Conservation (phyloP, 1,140 invertebrate species). For the Ostrea denselamellosa region DNA sequence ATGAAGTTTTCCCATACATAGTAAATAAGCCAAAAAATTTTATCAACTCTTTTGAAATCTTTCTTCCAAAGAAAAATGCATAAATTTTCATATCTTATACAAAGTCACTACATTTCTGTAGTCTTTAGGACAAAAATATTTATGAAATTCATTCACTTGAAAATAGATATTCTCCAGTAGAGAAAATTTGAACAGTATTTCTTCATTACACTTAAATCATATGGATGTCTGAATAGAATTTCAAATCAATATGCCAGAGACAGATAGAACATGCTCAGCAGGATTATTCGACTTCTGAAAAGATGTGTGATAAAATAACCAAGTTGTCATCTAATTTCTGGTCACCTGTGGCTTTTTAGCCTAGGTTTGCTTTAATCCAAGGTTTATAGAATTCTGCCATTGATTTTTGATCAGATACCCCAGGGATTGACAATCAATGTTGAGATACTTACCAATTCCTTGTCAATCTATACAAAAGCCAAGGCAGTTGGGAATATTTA, state of each 20-base stretch:
- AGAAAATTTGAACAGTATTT: background rate
- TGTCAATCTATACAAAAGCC: background rate
- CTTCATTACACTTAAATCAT: constrained; percentile 21
- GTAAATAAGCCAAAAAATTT: too few relatives aligned
- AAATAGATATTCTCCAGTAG: background rate
- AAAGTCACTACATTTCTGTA: too few relatives aligned
- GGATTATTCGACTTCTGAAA: background rate
- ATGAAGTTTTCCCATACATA: too few relatives aligned
- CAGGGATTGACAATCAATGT: background rate
- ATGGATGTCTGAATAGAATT: background rate
- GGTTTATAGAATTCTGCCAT: constrained; percentile 10
- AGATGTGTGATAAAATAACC: constrained; percentile 8
- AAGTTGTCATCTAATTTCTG: background rate
- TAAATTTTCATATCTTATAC: too few relatives aligned
- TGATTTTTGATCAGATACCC: background rate
- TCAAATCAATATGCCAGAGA: background rate
- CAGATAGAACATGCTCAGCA: background rate
- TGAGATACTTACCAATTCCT: background rate
- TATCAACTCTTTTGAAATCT: too few relatives aligned
- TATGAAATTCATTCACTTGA: background rate
- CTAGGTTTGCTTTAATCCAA: background rate
- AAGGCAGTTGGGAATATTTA: background rate
- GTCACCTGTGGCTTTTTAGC: constrained; percentile 10
- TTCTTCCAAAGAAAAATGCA: too few relatives aligned
- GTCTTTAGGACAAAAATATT: background rate